phyloP scores from a whole-genome alignment of 1,140 invertebrate genomes.

The Drosophila carrolli region DNA sequence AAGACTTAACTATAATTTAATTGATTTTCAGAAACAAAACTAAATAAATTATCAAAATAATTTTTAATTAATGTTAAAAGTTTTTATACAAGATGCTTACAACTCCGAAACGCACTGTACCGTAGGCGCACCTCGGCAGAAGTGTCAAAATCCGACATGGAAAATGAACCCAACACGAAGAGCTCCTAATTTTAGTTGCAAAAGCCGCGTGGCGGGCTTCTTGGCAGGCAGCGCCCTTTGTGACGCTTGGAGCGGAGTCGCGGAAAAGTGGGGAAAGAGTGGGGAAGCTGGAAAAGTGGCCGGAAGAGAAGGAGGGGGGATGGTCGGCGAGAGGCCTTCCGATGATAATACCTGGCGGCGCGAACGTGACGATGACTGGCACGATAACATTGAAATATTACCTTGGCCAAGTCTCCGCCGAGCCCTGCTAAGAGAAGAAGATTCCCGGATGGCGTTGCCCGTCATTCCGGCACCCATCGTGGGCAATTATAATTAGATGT shows the following conservation, averaged over 20 bases:
- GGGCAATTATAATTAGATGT: constrained; percentile 78
- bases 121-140: constrained; percentile 14
- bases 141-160: constrained; percentile 70
- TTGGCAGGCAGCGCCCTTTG: constrained; percentile 19
- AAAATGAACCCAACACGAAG: constrained; percentile 60
- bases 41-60: too few species aligned
- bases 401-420: neutral
- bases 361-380: constrained; percentile 71
- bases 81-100: neutral
- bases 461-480: constrained; percentile 13
- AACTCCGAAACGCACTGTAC: constrained; percentile 25
- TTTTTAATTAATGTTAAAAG: too few species aligned
- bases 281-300: constrained; percentile 19
- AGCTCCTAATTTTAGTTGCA: constrained; percentile 64
- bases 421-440: neutral
- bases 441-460: neutral
- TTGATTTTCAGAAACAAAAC: too few species aligned
- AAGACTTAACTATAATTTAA: too few species aligned
- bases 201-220: constrained; percentile 23
- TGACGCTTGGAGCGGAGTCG: neutral
- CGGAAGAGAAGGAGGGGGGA: neutral
- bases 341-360: constrained; percentile 63
- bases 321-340: constrained; percentile 19
- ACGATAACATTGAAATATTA: constrained; percentile 70
- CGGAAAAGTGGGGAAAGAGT: neutral